phyloP scores from a whole-genome alignment of 30 jellyfish, hydroid and myxozoan species.

The Clytia hemisphaerica region DNA sequence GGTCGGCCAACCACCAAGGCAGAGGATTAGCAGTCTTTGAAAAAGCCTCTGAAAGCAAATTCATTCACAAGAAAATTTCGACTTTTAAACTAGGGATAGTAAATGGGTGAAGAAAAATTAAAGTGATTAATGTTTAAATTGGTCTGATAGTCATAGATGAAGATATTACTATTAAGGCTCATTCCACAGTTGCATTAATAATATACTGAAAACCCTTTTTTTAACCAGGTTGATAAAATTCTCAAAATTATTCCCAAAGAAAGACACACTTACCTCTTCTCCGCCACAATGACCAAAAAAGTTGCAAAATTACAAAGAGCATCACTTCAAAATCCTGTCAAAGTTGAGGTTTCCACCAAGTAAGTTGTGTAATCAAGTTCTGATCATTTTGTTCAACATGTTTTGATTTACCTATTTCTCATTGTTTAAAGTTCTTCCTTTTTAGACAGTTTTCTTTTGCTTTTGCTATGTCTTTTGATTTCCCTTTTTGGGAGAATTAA shows the following conservation, averaged over 20 bases:
- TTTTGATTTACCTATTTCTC: neutral
- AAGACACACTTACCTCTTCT: slow-evolving; percentile 71
- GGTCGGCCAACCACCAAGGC: too few relatives aligned
- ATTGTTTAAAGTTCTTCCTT: neutral
- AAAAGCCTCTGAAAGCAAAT: too few relatives aligned
- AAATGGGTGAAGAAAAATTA: too few relatives aligned
- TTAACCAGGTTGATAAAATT: slow-evolving; percentile 72
- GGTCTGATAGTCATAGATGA: too few relatives aligned
- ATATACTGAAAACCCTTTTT: neutral
- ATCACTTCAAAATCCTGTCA: slow-evolving; percentile 77
- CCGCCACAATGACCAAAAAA: slow-evolving; percentile 98
- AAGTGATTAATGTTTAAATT: too few relatives aligned
- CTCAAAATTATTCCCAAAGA: slow-evolving; percentile 85
- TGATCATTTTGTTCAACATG: neutral
- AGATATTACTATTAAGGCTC: too few relatives aligned
- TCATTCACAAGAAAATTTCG: too few relatives aligned
- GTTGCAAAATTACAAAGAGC: slow-evolving; percentile 91
- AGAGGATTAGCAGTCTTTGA: too few relatives aligned
- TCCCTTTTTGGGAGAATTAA: neutral
- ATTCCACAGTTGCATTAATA: neutral
- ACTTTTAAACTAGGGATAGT: too few relatives aligned
- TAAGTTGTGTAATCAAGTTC: slow-evolving; percentile 1
- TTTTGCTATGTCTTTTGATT: neutral
- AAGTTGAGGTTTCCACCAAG: slow-evolving; percentile 89
- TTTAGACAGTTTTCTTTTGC: neutral